These are phyloP conservation scores for Osmoderma eremita DNA, from an alignment of 2,888 invertebrate genomes.

Conservation along the genomic window DNA sequence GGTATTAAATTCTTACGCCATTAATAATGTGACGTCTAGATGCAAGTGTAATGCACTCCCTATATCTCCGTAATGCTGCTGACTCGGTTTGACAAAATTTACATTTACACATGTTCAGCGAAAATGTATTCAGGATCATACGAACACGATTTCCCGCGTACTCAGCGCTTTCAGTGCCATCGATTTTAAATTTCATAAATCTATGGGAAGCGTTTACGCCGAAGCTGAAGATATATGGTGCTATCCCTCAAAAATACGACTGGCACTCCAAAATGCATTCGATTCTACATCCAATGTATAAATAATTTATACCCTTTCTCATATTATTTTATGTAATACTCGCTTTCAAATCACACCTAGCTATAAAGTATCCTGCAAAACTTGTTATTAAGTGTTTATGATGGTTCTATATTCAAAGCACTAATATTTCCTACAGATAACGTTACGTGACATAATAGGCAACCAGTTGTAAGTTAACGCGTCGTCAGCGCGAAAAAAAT, in stretches of 20 bases:
- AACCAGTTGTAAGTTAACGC: too few species aligned
- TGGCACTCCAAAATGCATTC: slow-evolving; percentile 20
- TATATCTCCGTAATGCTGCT: background rate
- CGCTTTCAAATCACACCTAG: too few species aligned
- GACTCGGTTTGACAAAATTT: slow-evolving; percentile 25
- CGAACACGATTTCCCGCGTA: slow-evolving; percentile 25
- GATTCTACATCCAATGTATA: slow-evolving; percentile 19
- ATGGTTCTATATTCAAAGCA: too few species aligned
- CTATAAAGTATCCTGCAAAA: too few species aligned
- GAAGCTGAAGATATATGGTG: slow-evolving; percentile 12
- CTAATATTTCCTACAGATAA: too few species aligned
- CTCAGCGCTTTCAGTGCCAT: slow-evolving; percentile 29
- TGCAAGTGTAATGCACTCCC: slow-evolving; percentile 5
- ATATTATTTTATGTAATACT: too few species aligned
- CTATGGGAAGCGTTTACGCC: slow-evolving; percentile 26
- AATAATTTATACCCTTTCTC: slow-evolving; percentile 19
- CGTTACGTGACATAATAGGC: too few species aligned
- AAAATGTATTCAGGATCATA: slow-evolving; percentile 32
- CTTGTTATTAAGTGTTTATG: too few species aligned
- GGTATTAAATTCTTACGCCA: slow-evolving; percentile 12
- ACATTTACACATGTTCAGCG: slow-evolving; percentile 31
- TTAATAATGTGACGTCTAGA: slow-evolving; percentile 14
- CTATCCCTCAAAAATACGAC: slow-evolving; percentile 24
- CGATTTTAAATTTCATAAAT: slow-evolving; percentile 36
- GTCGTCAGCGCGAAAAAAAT: too few species aligned